Evolutionary conservation across 2,797 vertebrate species (phyloP), one percentile per base, ranked within the genome.

Genomic region (Champsocephalus esox): DNA sequence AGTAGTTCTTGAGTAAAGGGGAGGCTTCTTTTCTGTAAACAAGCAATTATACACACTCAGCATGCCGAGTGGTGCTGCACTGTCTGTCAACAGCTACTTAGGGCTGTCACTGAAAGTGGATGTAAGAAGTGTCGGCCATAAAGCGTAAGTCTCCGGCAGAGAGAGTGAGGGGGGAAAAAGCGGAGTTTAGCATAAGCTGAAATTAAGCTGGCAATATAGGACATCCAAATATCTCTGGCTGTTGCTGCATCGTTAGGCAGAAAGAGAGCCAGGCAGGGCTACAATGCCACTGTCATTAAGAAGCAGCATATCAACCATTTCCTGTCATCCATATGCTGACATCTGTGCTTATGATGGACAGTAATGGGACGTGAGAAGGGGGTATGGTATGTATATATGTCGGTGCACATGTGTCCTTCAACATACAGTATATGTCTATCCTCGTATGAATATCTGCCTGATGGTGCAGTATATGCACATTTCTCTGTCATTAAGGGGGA

Each of bases 141-240:
- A 88, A 89, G 84, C 51, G 44, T 34, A 92, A 92, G 89, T 91
- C 88, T 92, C 85, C 32, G 4, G 52, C 84, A 84, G 69, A 82
- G 73, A 77, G 75, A 66, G 76, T 57, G 67, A 21, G 34, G 19
- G 5, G 24, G 12, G 75, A 64, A 75, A 75, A 70, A 80, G 76
- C 58, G 61, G 87, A 89, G 88, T 94, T 93, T 91, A 91, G 89
- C 87, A 91, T 94, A 92, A 92, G 83, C 90, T 92, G 91, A 92
- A 93, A 93, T 92, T 92, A 94, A 94, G 88, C 92, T 91, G 92
- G 91, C 84, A 93, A 89, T 91, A 90, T 91, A 83, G 84, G 86
- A 87, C 85, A 89, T 82, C 82, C 86, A 81, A 90, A 85, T 85
- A 87, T 92, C 81, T 89, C 74, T 19, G 59, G 81, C 84, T 89